Conservation (phyloP, 1,140 invertebrate species). For the Lysiphlebus fabarum region DNA sequence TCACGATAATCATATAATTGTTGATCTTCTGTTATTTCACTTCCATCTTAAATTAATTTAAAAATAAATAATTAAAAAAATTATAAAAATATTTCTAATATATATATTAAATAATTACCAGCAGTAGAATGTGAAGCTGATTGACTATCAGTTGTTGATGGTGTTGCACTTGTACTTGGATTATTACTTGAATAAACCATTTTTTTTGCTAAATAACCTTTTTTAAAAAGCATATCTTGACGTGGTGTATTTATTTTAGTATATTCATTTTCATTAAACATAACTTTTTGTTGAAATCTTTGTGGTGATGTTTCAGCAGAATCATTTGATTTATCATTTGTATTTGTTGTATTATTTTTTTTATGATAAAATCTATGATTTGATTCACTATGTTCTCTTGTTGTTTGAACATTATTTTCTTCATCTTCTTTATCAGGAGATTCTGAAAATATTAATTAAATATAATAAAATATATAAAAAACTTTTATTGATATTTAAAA, state of each 20-base stretch:
- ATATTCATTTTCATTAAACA: constrained; percentile 62
- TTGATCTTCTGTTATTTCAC: constrained; percentile 51
- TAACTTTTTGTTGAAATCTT: constrained; percentile 40
- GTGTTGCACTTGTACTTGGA: constrained; percentile 51
- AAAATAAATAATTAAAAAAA: not conserved
- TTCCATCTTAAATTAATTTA: constrained; percentile 40
- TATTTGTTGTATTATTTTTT: constrained; percentile 27
- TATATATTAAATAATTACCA: constrained; percentile 32
- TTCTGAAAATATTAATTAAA: no score
- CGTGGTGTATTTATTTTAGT: constrained; percentile 68
- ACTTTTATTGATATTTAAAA: no score
- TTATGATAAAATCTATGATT: constrained; percentile 33
- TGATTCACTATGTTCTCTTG: constrained; percentile 34
- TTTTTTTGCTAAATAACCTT: constrained; percentile 65
- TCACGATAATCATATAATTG: constrained; percentile 43
- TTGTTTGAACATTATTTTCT: constrained; percentile 44
- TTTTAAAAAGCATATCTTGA: constrained; percentile 72
- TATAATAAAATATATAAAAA: no score
- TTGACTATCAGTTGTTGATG: constrained; percentile 52
- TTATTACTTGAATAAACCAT: constrained; percentile 51
- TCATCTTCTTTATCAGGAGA: constrained; percentile 51
- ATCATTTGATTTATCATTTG: constrained; percentile 34
- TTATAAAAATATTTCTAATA: not conserved
- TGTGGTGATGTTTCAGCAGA: constrained; percentile 34
- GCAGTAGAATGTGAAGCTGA: constrained; percentile 54